Base-by-base conservation (phyloP, 2,797 vertebrate genomes). In the Limosa lapponica region DNA sequence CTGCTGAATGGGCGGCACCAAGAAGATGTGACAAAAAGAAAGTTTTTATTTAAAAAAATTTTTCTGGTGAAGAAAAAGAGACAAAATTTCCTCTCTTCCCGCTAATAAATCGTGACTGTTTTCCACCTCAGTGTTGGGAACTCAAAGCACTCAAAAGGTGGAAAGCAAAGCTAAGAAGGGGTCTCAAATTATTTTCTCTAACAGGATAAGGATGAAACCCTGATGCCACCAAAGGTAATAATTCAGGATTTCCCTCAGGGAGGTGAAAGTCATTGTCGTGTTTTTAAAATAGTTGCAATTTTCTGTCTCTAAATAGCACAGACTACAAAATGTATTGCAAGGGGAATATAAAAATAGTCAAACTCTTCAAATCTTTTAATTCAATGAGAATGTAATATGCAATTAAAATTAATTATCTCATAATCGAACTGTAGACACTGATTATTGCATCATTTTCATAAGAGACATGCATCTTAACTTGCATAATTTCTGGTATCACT, bases 401-500 rank as follows among this genome's bases (percentile, higher is more conserved):
- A 98, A 98, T 98, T 98, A 97, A 97, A 98, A 98, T 97, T 97
- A 98, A 98, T 98, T 98, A 98, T 97, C 93, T 97, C 96, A 97
- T 98, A 98, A 98, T 97, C 65, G 96, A 97, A 97, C 93, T 96
- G 97, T 97, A 98, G 97, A 97, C 95, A 97, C 97, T 96, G 97
- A 98, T 98, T 97, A 98, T 98, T 98, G 96, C 97, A 98, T 97
- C 98, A 96, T 97, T 95, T 97, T 97, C n/a, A 91, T 95, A 93
- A 97, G 97, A 97, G 96, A 97, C 88, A 84, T 96, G 93, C 95
- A 97, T 97, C 97, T 96, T 79, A 95, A 95, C 95, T 96, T 95
- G 77, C 34, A 92, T 96, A 93, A 95, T 80, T 94, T 96, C 83
- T 96, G 93, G 61, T 95, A 97, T 97, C 96, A 88, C 83, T 81